Percentiles rank a stretch among this genome's conserved stretches.
Conservation (phyloP, 2,113 vertebrate species). For the Zapornia atra region DNA sequence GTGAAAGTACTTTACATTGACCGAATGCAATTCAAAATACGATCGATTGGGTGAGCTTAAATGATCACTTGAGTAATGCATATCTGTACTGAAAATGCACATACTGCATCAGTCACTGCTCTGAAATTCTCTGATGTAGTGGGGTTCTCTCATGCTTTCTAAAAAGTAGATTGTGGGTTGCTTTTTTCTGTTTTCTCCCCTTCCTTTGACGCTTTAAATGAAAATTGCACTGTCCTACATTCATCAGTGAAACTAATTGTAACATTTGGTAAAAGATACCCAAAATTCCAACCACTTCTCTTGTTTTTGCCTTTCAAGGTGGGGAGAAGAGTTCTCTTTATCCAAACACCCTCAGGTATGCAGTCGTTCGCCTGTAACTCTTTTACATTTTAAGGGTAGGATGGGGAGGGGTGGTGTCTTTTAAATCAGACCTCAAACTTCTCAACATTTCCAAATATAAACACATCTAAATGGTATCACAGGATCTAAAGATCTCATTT, state of each 20-base stretch:
- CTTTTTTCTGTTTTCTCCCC: background rate
- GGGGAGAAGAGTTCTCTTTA: conserved; percentile 95
- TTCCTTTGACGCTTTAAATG: background rate
- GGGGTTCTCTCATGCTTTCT: background rate
- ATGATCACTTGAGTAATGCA: rapidly evolving
- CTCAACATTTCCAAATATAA: background rate
- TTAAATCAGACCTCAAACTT: background rate
- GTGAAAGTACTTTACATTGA: conserved; percentile 92
- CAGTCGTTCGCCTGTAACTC: background rate
- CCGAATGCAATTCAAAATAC: conserved; percentile 85
- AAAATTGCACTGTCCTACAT: background rate
- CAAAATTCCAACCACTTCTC: background rate
- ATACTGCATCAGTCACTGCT: background rate
- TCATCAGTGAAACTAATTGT: background rate
- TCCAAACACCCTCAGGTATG: conserved; percentile 94
- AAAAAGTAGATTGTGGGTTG: background rate
- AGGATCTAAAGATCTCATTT: background rate
- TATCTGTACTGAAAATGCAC: background rate
- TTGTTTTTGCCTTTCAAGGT: conserved; percentile 76
- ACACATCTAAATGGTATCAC: background rate
- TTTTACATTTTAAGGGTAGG: background rate
- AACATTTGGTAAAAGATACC: background rate
- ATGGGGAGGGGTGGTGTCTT: background rate
- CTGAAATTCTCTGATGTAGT: background rate
- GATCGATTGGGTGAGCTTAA: conserved; percentile 89